Conservation (phyloP, 2,888 invertebrate genomes). For the Hyppa rectilinea region DNA sequence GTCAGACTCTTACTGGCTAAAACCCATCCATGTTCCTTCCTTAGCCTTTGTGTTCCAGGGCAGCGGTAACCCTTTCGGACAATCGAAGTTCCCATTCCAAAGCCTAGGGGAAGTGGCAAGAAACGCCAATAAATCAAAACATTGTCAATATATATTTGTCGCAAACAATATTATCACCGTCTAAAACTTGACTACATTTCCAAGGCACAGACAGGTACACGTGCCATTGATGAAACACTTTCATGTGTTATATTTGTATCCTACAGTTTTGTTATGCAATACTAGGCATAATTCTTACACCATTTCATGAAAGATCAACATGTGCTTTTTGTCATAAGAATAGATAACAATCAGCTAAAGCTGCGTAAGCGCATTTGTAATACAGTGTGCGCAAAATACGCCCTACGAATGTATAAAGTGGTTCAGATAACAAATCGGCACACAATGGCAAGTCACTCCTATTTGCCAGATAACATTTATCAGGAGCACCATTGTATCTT, state of each 20-base stretch:
- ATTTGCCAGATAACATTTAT: constrained; percentile 44
- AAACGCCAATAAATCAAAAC: too few species aligned
- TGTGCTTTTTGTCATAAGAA: constrained; percentile 9
- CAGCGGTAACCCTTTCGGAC: too few species aligned
- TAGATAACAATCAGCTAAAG: constrained; percentile 20
- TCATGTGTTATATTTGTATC: neutral
- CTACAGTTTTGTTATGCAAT: neutral
- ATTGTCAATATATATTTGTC: too few species aligned
- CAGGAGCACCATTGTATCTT: constrained; percentile 37
- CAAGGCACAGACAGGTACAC: too few species aligned
- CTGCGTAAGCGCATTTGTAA: neutral
- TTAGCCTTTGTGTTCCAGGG: too few species aligned
- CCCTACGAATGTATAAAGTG: constrained; percentile 22
- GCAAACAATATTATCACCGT: too few species aligned
- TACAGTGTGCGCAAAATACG: constrained; percentile 22
- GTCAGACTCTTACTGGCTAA: too few species aligned
- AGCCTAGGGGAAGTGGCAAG: too few species aligned
- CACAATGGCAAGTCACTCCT: constrained; percentile 18
- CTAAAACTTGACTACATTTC: too few species aligned
- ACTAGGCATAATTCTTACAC: neutral
- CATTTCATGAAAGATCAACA: neutral
- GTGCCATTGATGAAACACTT: neutral
- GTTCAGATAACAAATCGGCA: constrained; percentile 9
- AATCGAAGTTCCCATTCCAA: too few species aligned
- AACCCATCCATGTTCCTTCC: too few species aligned